phyloP scores from a whole-genome alignment of 2,113 vertebrate genomes.

The Anguilla rostrata region DNA sequence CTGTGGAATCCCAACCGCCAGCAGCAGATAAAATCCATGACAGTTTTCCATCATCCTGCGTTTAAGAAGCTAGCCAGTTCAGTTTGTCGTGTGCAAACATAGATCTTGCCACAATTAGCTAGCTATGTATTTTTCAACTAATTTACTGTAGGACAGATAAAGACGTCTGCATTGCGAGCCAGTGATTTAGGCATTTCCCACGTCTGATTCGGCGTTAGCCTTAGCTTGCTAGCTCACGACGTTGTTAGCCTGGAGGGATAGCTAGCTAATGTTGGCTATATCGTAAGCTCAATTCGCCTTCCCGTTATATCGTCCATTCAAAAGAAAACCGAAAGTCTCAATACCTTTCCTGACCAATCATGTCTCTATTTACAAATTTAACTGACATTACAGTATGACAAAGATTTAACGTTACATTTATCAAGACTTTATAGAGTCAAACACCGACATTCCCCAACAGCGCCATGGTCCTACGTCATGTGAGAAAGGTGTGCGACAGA shows the following conservation, averaged over 20 bases:
- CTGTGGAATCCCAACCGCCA: constrained; percentile 56
- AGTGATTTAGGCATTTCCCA: neutral
- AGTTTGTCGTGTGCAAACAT: neutral
- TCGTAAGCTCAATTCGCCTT: neutral
- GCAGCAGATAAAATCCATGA: constrained; percentile 59
- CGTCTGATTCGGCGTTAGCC: neutral
- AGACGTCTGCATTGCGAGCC: neutral
- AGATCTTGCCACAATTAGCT: neutral
- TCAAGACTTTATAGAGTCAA: constrained; percentile 50
- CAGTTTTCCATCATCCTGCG: constrained; percentile 62
- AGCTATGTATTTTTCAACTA: neutral
- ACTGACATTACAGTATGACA: constrained; percentile 19
- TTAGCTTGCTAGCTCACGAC: neutral
- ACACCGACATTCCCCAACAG: constrained; percentile 56
- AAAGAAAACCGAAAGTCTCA: constrained; percentile 29
- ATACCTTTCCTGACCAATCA: constrained; percentile 46
- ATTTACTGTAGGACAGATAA: neutral
- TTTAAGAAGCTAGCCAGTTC: constrained; percentile 29
- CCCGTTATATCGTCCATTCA: constrained; percentile 42
- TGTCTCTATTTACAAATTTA: constrained; percentile 21
- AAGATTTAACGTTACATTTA: constrained; percentile 26
- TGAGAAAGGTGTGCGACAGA: constrained; percentile 52
- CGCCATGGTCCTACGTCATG: constrained; percentile 69
- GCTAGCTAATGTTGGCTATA: constrained; percentile 54
- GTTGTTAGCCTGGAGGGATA: constrained; percentile 28